Percentiles rank a stretch among this genome's conserved stretches.
These are phyloP conservation scores for Oscheius onirici DNA, from an alignment of 2,888 invertebrate species.

Conservation along the genomic window DNA sequence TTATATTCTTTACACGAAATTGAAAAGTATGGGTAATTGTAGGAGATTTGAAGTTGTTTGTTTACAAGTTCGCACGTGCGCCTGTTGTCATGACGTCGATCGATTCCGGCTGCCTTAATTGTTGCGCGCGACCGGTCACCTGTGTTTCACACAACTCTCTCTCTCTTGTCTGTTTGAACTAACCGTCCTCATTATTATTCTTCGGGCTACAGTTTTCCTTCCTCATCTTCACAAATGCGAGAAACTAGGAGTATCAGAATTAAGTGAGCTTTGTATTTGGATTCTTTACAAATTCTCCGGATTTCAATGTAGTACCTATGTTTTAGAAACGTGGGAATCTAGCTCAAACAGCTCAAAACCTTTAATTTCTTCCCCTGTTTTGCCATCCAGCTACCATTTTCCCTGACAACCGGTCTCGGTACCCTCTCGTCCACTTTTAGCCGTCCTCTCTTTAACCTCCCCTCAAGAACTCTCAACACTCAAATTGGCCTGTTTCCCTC, in stretches of 20 bases:
- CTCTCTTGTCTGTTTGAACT: too few relatives aligned
- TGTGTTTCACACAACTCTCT: neutral
- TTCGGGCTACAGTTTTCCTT: too few relatives aligned
- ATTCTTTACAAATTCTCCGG: too few relatives aligned
- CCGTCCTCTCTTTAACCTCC: neutral
- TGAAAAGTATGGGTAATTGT: neutral
- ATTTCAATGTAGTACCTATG: too few relatives aligned
- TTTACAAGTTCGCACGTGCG: neutral
- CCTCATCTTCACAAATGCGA: too few relatives aligned
- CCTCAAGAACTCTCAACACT: neutral
- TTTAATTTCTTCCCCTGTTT: too few relatives aligned
- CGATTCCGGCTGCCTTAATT: conserved; percentile 31
- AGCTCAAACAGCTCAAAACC: too few relatives aligned
- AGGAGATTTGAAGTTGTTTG: neutral
- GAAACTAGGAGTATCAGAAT: too few relatives aligned
- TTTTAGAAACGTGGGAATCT: too few relatives aligned
- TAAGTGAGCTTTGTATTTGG: too few relatives aligned
- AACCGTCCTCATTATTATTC: too few relatives aligned
- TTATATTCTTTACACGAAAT: neutral
- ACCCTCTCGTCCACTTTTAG: neutral
- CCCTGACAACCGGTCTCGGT: neutral
- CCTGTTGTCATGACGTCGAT: conserved; percentile 26
- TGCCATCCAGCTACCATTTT: neutral
- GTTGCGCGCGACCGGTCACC: conserved; percentile 28
- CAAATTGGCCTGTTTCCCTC: conserved; percentile 22